Percentiles rank a stretch among this genome's conserved stretches.
These are phyloP conservation scores for Chelidonichthys spinosus DNA, from an alignment of 2,797 vertebrate genomes.

Conservation along the genomic window DNA sequence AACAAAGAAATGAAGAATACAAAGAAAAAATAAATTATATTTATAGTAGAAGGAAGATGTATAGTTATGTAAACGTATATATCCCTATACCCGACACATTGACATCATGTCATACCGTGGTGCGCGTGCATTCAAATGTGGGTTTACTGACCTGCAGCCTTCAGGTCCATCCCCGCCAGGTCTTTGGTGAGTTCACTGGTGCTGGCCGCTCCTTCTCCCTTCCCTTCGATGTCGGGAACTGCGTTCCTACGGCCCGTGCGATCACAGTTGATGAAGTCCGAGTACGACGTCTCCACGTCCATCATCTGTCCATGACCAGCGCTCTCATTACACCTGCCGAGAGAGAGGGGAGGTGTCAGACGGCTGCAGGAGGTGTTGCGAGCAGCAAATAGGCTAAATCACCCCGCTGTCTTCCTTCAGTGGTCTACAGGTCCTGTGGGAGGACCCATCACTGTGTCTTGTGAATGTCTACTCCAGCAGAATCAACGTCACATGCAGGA, in stretches of 20 bases:
- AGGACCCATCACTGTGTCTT: not conserved
- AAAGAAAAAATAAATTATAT: constrained; percentile 2
- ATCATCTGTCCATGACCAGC: constrained; percentile 92
- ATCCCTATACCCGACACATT: no score
- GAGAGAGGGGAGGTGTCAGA: constrained; percentile 35
- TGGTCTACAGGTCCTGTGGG: constrained; percentile 14
- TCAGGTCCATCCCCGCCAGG: constrained; percentile 88
- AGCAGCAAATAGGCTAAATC: constrained; percentile 33
- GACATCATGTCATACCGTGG: not conserved
- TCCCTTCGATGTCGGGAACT: constrained; percentile 91
- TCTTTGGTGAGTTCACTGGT: constrained; percentile 90
- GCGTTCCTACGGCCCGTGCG: constrained; percentile 97
- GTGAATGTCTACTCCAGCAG: constrained; percentile 28
- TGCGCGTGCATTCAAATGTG: not conserved
- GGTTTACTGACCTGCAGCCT: constrained; percentile 78
- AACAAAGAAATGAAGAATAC: not conserved
- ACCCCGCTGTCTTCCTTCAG: constrained; percentile 13
- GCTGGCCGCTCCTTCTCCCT: constrained; percentile 78
- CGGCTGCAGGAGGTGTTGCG: constrained; percentile 10
- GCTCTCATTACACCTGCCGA: constrained; percentile 80
- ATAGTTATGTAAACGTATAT: not conserved
- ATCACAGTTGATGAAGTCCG: constrained; percentile 96
- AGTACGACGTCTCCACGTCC: constrained; percentile 96
- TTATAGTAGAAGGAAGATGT: not conserved
- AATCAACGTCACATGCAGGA: constrained; percentile 9